Evolutionary conservation across 2,888 invertebrate species (phyloP).

Genomic region (Lasioglossum lativentre): DNA sequence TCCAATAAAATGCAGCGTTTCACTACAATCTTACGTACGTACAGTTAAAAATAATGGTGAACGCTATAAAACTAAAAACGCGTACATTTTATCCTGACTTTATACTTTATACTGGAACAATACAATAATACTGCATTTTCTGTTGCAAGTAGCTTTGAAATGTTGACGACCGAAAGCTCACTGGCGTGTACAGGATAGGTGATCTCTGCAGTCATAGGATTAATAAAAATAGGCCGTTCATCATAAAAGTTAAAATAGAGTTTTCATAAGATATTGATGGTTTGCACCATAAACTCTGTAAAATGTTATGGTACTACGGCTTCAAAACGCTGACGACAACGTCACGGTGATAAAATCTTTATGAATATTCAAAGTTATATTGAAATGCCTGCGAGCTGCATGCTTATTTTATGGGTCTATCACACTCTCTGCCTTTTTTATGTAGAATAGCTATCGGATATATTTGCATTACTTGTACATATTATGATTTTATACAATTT

Average conservation of each 20-base stretch:
- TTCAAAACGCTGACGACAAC: neutral
- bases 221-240: neutral
- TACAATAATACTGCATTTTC: neutral
- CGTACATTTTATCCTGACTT: neutral
- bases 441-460: neutral
- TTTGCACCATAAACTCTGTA: neutral
- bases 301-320: neutral
- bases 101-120: neutral
- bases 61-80: neutral
- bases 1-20: neutral
- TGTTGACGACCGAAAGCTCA: neutral
- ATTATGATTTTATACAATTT: neutral
- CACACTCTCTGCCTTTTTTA: neutral
- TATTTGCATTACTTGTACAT: neutral
- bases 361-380: conserved; percentile 5
- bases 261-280: neutral
- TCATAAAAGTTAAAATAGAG: conserved; percentile 1
- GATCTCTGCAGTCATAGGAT: neutral
- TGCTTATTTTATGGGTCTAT: neutral
- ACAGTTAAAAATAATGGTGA: neutral
- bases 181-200: neutral
- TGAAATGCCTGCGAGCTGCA: neutral
- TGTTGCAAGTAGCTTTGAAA: neutral
- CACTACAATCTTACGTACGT: neutral
- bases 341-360: neutral